Evolutionary conservation across 2,888 invertebrate genomes (phyloP), one percentile per base, ranked within the genome.

Genomic region (Rotaria macrura): DNA sequence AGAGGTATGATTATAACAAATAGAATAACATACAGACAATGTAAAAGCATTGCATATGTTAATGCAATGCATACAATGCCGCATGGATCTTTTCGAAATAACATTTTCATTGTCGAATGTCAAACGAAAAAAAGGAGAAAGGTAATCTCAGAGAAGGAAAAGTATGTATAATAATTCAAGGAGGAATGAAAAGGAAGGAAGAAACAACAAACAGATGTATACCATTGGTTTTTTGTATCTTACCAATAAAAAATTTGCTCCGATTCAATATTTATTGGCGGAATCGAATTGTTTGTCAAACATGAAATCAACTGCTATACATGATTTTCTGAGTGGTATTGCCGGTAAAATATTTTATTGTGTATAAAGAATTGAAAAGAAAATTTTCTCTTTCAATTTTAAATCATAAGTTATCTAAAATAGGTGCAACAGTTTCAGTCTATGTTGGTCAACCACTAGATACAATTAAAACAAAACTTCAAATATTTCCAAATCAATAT

Each of bases 391-490:
- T 23, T 52, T 52, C 14, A 14, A 47, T 52, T 23, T 52, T 23
- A 1, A 5, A 20, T 4, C 3, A 52, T 52, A 52, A 23, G 1
- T 47, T 29, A 29, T 52, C 34, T 55, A 54, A 40, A 10, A 3
- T 43, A 96, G 98, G 97, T 89, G 99, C 97, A 47, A 92, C 94
- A 79, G 95, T 96, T 7, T 93, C 95, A 84, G 98, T 98, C 6
- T 96, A 96, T 91, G 95, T 97, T 9, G 98, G 98, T 0, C 99
- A 99, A 90, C 98, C 99, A 3, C 91, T 99, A 88, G 99, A 99
- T 90, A 99, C 98, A 17, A 94, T 99, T 0, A 99, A 99, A 93
- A 99, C 99, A 47, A 99, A 99, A 92, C 95, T 99, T 94, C 99
- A 99, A 92, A 96, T 98, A 74, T 99, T 97, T 90, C 98, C 98